Conservation (phyloP, 2,113 vertebrate genomes). For the Myanophis thanlyinensis region DNA sequence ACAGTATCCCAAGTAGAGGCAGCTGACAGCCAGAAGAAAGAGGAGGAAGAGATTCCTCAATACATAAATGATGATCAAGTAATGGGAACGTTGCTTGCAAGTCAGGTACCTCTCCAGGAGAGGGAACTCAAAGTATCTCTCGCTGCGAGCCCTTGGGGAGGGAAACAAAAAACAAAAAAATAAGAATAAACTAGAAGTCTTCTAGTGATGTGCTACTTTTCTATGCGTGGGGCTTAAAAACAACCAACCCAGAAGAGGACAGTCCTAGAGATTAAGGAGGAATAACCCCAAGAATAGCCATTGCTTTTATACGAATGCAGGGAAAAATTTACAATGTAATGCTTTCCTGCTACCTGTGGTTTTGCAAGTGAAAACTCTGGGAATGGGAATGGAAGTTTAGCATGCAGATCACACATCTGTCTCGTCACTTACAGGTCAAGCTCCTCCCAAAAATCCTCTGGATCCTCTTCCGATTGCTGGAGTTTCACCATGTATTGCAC, state of each 20-base stretch:
- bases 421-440: slow-evolving; percentile 79
- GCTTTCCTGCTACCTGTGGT: not conserved
- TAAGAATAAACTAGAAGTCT: not conserved
- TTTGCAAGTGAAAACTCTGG: not conserved
- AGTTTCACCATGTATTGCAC: slow-evolving; percentile 91
- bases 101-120: slow-evolving; percentile 90
- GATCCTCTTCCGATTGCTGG: slow-evolving; percentile 75
- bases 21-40: slow-evolving; percentile 81
- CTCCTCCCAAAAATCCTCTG: slow-evolving; percentile 84
- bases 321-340: not conserved
- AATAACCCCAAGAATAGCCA: not conserved
- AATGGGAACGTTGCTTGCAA: slow-evolving; percentile 88
- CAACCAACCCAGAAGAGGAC: not conserved
- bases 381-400: not conserved
- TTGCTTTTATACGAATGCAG: not conserved
- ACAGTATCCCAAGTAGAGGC: slow-evolving; percentile 91
- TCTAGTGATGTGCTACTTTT: not conserved
- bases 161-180: not conserved
- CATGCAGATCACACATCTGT: no score
- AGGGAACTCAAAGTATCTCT: slow-evolving; percentile 95
- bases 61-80: slow-evolving; percentile 84
- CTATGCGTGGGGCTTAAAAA: not conserved
- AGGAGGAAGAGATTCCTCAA: slow-evolving; percentile 86
- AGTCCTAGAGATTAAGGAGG: not conserved
- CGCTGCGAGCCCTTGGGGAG: slow-evolving; percentile 83